These are phyloP conservation scores for Trogon surrucura DNA, from an alignment of 2,113 vertebrate genomes.

Conservation along the genomic window DNA sequence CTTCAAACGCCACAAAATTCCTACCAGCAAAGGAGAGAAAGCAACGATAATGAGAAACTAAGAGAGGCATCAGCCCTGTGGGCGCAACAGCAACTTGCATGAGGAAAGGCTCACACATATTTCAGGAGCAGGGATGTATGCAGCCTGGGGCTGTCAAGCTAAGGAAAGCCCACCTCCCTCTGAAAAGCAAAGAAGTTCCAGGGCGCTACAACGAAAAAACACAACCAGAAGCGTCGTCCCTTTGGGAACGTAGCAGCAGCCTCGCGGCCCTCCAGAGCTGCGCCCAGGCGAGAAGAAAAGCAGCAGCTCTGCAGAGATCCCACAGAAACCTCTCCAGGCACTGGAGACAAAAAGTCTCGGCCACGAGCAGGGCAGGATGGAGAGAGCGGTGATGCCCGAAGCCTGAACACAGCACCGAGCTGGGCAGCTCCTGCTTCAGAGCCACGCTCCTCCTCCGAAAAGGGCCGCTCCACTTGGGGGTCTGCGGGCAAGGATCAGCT, in stretches of 20 bases:
- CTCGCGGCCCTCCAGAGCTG: neutral
- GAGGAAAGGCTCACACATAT: neutral
- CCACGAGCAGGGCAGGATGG: neutral
- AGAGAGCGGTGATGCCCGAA: neutral
- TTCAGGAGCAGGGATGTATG: neutral
- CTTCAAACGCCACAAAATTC: conserved; percentile 92
- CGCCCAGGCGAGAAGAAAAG: neutral
- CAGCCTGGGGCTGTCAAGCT: neutral
- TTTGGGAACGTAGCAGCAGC: neutral
- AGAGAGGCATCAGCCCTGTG: neutral
- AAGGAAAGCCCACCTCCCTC: neutral
- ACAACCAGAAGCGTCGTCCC: neutral
- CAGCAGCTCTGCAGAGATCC: neutral
- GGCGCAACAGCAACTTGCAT: neutral
- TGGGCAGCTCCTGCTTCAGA: neutral
- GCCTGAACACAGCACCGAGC: accelerated
- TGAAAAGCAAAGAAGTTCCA: neutral
- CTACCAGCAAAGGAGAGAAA: conserved; percentile 64
- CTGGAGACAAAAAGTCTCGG: neutral
- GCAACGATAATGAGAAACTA: neutral
- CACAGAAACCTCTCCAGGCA: neutral
- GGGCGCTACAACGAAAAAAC: neutral
- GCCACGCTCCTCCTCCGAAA: neutral
- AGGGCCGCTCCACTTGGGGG: neutral
- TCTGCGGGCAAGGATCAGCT: neutral